Evolutionary conservation across 2,113 vertebrate genomes (phyloP), one percentile per base, ranked within the genome.

Genomic region (Irena cyanogastra): DNA sequence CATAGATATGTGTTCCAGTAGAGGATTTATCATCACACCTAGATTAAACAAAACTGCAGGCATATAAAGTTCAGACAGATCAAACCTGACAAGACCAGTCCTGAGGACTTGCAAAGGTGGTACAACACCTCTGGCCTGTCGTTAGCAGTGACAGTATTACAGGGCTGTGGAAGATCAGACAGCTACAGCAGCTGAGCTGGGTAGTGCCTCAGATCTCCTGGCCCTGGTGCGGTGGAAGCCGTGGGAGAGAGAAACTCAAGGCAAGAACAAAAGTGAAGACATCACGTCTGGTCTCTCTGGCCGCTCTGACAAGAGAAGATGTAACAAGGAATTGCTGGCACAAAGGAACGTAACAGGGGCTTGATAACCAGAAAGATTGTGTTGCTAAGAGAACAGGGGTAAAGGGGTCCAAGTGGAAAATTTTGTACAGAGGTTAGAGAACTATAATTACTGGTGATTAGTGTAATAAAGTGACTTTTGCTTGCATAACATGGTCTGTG

Each of bases 121-220:
- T 7, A 20, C 11, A 44, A 12, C 3, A 2, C 2, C n/a, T 42
- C 3, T 35, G 27, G 17, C 24, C 16, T 49, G 21, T 16, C 24
- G 44, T 8, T 42, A 39, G 8, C 39, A 74, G 18, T 35, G 31
- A 19, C 11, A 53, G 27, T 27, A 8, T 42, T 31, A 23, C 7
- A 64, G 65, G 37, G 37, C 35, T 50, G 23, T 24, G 35, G 17
- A 63, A 17, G 23, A 13, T 52, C 45, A 27, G 28, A 24, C 16
- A 72, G 30, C 30, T 33, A 3, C 22, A n/a, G 39, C 19, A 14
- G 16, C 52, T 44, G 31, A n/a, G 39, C 39, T 74, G 39, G 31
- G 31, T 3, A 56, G 52, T 3, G 0, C 24, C 1, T 0, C 52
- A n/a, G 39, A 16, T 9, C 16, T 27, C 9, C 52, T 27, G 70